Evolutionary conservation across 2,113 vertebrate species (phyloP), one percentile per base, ranked within the genome.

Genomic region (Cryptotis parvus): DNA sequence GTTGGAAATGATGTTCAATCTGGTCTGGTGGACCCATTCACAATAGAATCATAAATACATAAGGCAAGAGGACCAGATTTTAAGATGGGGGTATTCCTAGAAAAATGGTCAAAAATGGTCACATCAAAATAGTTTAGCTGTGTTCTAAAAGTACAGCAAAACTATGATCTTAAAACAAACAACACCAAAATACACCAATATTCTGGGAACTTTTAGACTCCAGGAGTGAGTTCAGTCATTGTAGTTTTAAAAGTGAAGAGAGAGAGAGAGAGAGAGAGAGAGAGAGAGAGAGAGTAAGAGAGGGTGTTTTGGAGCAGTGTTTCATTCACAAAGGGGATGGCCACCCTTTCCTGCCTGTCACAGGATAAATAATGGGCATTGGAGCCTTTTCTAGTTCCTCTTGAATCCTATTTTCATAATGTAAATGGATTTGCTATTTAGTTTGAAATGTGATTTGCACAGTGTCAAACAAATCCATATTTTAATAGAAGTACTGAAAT

Each of bases 391-490:
- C 49, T 37, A 52, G 65, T 73, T 81, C 78, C 37, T 87, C 77
- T 84, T 82, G 72, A 90, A 74, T 4, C 18, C 90, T 81, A 81
- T 82, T 89, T 81, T 92, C 61, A 78, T 81, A 78, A 92, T n/a
- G 29, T 87, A 76, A 91, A 85, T 55, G 39, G 33, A 65, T 77
- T 89, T 94, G 39, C 84, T 91, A 29, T 86, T 92, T 95, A n/a
- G 24, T 78, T 87, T 35, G 45, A 93, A 83, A 78, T 79, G 39
- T 74, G 65, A 78, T 91, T 94, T 81, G 33, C 33, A 84, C 14
- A 2, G 20, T 89, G 65, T 82, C 76, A 90, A 80, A 85, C 69
- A 90, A 84, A 85, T 61, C 55, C 66, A 45, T 31, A 68, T 79
- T 74, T 86, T 79, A 87, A 70, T 89, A 69, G 26, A 95, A 68